Percentiles rank a stretch among this genome's conserved stretches.
These are phyloP conservation scores for Drosophila nigrodunni DNA, from an alignment of 1,140 invertebrate species.

Conservation along the genomic window DNA sequence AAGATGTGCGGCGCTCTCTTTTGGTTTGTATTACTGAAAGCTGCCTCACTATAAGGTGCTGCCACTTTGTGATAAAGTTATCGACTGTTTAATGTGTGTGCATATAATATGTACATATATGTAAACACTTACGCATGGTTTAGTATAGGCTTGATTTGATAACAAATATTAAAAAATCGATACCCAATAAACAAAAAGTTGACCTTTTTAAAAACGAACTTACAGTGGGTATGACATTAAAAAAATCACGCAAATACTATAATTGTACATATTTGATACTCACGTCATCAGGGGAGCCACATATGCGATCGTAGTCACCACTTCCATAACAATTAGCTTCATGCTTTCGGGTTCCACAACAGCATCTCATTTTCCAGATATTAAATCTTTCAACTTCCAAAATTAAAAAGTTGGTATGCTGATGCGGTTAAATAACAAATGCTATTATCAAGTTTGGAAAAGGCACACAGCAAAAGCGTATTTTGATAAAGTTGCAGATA, in stretches of 20 bases:
- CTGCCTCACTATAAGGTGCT: constrained; percentile 7
- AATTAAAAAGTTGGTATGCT: neutral
- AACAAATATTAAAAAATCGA: neutral
- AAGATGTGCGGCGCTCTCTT: constrained; percentile 8
- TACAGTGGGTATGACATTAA: too few species aligned
- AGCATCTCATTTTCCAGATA: constrained; percentile 47
- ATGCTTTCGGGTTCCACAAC: constrained; percentile 52
- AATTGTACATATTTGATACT: constrained; percentile 29
- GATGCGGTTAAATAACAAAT: neutral
- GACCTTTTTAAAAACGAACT: neutral
- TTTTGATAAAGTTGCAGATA: constrained; percentile 4
- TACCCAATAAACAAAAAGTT: constrained; percentile 4
- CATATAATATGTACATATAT: neutral
- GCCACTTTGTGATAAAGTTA: constrained; percentile 31
- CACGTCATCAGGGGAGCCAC: constrained; percentile 41
- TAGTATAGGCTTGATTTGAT: constrained; percentile 7
- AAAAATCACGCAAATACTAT: neutral
- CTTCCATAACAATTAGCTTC: constrained; percentile 3
- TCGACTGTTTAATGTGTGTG: constrained; percentile 18
- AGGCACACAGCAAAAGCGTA: neutral
- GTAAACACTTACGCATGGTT: neutral
- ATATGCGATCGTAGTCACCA: constrained; percentile 26
- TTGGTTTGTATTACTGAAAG: neutral
- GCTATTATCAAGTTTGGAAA: neutral
- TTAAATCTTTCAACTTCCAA: neutral